Evolutionary conservation across 2,888 invertebrate genomes (phyloP).

Genomic region (Eudasyphora cyanicolor): DNA sequence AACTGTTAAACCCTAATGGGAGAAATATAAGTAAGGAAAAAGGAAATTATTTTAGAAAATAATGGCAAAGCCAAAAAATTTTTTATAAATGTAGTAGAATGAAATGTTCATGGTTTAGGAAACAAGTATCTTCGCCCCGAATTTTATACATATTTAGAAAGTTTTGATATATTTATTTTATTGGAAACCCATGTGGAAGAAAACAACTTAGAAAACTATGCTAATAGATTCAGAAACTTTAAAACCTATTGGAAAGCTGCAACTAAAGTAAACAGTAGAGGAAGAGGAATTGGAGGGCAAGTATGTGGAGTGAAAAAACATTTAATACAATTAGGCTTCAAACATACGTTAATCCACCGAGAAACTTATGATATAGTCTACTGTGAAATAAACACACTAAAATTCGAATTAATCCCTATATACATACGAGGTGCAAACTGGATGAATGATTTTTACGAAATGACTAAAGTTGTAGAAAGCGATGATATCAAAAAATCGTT

Average conservation of each 20-base stretch:
- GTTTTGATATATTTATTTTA: conserved; percentile 25
- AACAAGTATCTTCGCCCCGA: neutral
- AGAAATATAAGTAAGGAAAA: too few relatives aligned
- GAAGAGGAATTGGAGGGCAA: conserved; percentile 7
- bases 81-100: neutral
- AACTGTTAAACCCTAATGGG: too few relatives aligned
- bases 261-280: neutral
- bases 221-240: neutral
- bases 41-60: too few relatives aligned
- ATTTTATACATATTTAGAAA: neutral
- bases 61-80: too few relatives aligned
- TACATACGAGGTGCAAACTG: too few relatives aligned
- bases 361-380: neutral
- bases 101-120: neutral
- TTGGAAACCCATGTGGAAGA: conserved; percentile 17
- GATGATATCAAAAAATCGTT: too few relatives aligned
- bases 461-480: neutral
- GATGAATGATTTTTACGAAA: neutral
- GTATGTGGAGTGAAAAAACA: neutral
- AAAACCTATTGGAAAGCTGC: conserved; percentile 29
- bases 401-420: too few relatives aligned
- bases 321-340: neutral
- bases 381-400: too few relatives aligned
- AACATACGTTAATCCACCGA: neutral
- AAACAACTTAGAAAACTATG: neutral